Evolutionary conservation across 2,113 vertebrate genomes (phyloP).

Genomic region (Hipposideros armiger): DNA sequence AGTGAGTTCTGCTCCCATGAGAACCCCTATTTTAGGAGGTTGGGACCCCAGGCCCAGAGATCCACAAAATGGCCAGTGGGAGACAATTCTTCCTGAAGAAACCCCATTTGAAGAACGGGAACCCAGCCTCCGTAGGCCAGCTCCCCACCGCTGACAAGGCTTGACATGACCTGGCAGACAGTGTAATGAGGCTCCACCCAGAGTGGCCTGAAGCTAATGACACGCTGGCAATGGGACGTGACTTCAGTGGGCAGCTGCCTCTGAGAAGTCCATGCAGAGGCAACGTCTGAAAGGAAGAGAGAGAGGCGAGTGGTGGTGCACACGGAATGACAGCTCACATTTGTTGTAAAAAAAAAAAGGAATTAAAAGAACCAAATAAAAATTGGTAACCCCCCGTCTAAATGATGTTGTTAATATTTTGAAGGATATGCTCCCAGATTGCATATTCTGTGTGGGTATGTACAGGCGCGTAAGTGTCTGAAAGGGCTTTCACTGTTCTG

Average conservation of each 20-base stretch:
- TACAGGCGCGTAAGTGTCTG: fast-evolving
- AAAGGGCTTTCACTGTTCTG: not conserved
- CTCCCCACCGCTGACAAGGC: not conserved
- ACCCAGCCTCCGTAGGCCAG: not conserved
- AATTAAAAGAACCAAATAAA: not conserved
- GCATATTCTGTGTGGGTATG: fast-evolving
- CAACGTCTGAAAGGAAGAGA: not conserved
- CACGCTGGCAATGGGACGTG: fast-evolving
- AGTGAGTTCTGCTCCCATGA: not conserved
- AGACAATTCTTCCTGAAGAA: not conserved
- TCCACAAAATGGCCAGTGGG: not conserved
- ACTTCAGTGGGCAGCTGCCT: not conserved
- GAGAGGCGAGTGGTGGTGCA: fast-evolving
- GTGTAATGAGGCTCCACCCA: not conserved
- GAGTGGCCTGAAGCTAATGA: too few species aligned
- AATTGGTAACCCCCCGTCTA: not conserved
- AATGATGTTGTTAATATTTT: not conserved
- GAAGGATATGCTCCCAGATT: not conserved
- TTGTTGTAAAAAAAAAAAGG: not conserved
- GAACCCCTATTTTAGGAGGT: not conserved
- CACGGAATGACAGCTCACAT: fast-evolving
- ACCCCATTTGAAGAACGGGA: fast-evolving
- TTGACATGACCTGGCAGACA: not conserved
- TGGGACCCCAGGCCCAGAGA: not conserved
- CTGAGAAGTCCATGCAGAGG: too few species aligned